Evolutionary conservation across 2,797 vertebrate genomes (phyloP).

Genomic region (Botia kubotai): DNA sequence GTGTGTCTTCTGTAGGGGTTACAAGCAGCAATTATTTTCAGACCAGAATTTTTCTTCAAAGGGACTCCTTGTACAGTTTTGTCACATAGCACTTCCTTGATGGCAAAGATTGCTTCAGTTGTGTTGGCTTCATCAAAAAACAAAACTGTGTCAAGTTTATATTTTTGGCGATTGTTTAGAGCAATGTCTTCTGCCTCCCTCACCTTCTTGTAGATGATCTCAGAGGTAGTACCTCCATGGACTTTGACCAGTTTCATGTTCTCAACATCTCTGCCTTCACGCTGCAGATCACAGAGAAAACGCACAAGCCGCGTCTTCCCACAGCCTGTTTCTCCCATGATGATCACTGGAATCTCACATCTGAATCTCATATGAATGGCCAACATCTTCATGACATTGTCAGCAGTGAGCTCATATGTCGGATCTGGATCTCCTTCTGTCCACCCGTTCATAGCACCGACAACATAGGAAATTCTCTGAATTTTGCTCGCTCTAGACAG

Average conservation of each 20-base stretch:
- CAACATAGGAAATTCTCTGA: constrained; percentile 75
- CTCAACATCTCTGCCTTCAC: constrained; percentile 65
- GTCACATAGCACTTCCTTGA: constrained; percentile 84
- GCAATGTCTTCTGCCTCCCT: constrained; percentile 75
- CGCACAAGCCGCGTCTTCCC: constrained; percentile 81
- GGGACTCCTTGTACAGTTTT: constrained; percentile 69
- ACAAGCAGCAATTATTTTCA: constrained; percentile 84
- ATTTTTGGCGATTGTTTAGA: constrained; percentile 59
- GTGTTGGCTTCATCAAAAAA: constrained; percentile 87
- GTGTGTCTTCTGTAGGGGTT: constrained; percentile 84
- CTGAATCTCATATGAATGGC: constrained; percentile 84
- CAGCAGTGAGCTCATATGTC: constrained; percentile 81
- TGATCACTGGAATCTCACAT: constrained; percentile 82
- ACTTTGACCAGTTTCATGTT: constrained; percentile 83
- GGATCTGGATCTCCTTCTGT: constrained; percentile 69
- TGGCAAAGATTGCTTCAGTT: constrained; percentile 81
- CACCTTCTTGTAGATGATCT: constrained; percentile 78
- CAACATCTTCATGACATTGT: constrained; percentile 86
- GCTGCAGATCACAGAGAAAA: constrained; percentile 81
- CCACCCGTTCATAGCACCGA: constrained; percentile 72
- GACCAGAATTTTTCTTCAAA: constrained; percentile 67
- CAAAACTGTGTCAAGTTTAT: constrained; percentile 78
- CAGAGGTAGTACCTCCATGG: constrained; percentile 81
- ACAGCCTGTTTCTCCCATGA: constrained; percentile 85
- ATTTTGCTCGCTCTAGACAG: constrained; percentile 74